These are phyloP conservation scores for Stichopus chloronotus DNA, from an alignment of 35 echinoderm and acorn worm species.

Conservation along the genomic window DNA sequence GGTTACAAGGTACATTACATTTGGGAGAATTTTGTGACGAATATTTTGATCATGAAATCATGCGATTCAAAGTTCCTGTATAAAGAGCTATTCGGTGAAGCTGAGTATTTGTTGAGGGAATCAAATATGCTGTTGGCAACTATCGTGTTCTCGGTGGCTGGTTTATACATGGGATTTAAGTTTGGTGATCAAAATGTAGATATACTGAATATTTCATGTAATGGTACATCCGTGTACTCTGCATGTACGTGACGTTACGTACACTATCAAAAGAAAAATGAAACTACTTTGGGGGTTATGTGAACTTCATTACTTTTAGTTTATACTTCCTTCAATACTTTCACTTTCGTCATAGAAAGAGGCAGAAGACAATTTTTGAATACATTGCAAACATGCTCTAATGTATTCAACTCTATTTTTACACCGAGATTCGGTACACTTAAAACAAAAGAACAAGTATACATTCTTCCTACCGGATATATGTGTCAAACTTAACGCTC, in stretches of 20 bases:
- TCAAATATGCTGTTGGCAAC: background rate
- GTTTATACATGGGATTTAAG: background rate
- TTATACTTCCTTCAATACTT: too few species aligned
- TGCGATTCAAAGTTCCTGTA: background rate
- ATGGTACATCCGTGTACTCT: background rate
- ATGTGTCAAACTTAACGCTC: too few species aligned
- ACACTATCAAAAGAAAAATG: too few species aligned
- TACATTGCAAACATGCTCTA: too few species aligned
- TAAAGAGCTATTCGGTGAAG: background rate
- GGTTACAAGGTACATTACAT: background rate
- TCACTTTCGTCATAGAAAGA: too few species aligned
- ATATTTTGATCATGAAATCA: conserved; percentile 1
- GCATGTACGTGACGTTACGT: background rate
- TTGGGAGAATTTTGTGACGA: conserved; percentile 5
- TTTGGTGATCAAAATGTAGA: background rate
- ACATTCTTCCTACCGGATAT: too few species aligned
- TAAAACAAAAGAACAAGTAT: too few species aligned
- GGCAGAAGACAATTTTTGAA: too few species aligned
- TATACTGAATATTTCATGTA: background rate
- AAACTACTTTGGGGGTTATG: too few species aligned
- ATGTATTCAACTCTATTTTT: too few species aligned
- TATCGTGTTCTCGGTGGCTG: background rate
- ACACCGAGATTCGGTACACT: too few species aligned
- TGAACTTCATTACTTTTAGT: too few species aligned
- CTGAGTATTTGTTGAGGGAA: background rate